phyloP scores from a whole-genome alignment of 1,140 invertebrate genomes.

The Pseudomyrmex gracilis region DNA sequence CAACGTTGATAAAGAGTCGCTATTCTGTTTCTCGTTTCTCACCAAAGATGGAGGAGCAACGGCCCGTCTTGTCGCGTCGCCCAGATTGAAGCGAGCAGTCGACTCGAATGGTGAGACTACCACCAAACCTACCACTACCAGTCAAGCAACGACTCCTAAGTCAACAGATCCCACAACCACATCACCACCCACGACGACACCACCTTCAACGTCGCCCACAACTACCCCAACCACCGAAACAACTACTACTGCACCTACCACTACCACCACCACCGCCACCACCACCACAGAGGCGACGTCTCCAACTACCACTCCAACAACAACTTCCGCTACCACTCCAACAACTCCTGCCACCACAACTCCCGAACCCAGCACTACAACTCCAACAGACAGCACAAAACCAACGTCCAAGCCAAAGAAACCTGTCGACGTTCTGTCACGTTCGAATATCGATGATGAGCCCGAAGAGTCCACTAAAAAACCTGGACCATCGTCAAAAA shows the following conservation, averaged over 20 bases:
- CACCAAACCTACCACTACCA: conserved; percentile 30
- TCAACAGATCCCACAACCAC: conserved; percentile 36
- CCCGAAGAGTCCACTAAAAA: conserved; percentile 28
- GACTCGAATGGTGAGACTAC: conserved; percentile 53
- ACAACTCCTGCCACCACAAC: conserved; percentile 14
- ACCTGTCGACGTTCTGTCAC: conserved; percentile 4
- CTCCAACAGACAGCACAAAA: conserved; percentile 5
- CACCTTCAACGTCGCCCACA: conserved; percentile 6
- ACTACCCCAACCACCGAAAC: conserved; percentile 15
- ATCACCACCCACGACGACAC: conserved; percentile 4
- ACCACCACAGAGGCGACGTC: conserved; percentile 22
- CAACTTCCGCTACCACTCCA: not conserved
- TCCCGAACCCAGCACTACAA: conserved; percentile 3
- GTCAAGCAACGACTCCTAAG: conserved; percentile 17
- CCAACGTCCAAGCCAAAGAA: conserved; percentile 20
- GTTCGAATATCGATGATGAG: conserved; percentile 34
- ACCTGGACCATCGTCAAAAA: conserved; percentile 16
- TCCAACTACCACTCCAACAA: conserved; percentile 14
- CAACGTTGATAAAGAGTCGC: conserved; percentile 21
- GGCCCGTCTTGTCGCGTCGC: not conserved
- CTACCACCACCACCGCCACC: conserved; percentile 40
- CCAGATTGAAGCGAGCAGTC: conserved; percentile 55
- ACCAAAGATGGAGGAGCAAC: conserved; percentile 52
- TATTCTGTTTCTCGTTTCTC: conserved; percentile 65
- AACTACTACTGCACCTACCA: conserved; percentile 1